These are phyloP conservation scores for Anabas testudineus DNA, from an alignment of 2,797 vertebrate species.

Conservation along the genomic window DNA sequence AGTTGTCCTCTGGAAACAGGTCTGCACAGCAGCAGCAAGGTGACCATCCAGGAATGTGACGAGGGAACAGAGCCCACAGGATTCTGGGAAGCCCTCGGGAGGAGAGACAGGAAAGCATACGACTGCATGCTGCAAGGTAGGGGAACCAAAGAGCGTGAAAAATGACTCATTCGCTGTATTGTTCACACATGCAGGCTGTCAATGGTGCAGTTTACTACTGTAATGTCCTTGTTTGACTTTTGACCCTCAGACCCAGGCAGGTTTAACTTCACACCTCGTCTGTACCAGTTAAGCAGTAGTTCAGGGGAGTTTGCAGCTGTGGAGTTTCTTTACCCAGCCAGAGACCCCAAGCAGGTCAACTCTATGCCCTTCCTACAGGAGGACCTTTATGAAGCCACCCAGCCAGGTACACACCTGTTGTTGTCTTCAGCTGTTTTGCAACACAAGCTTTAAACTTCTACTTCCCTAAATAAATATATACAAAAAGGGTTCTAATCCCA, in stretches of 20 bases:
- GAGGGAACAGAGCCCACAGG: conserved; percentile 93
- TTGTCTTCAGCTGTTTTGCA: not conserved
- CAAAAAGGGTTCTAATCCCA: too few species aligned
- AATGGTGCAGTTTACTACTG: not conserved
- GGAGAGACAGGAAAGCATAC: conserved; percentile 96
- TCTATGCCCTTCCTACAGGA: conserved; percentile 98
- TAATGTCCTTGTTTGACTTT: not conserved
- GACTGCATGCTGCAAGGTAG: conserved; percentile 99
- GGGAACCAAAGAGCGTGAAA: not conserved
- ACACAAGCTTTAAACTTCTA: too few species aligned
- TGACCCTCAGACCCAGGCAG: conserved; percentile 91
- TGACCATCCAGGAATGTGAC: conserved; percentile 95
- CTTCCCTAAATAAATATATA: too few species aligned
- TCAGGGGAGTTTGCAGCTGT: conserved; percentile 92
- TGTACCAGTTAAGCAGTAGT: conserved; percentile 96
- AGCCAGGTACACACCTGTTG: conserved; percentile 86
- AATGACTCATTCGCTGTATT: too few species aligned
- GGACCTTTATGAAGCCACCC: conserved; percentile 92
- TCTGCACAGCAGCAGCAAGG: conserved; percentile 97
- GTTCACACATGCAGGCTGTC: not conserved
- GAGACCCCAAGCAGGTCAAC: conserved; percentile 88
- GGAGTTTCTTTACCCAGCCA: conserved; percentile 91
- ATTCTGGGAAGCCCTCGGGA: conserved; percentile 96
- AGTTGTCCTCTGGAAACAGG: conserved; percentile 97
- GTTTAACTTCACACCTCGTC: conserved; percentile 97